phyloP scores from a whole-genome alignment of 1,140 invertebrate species.

The Pseudachorutes palmiensis region DNA sequence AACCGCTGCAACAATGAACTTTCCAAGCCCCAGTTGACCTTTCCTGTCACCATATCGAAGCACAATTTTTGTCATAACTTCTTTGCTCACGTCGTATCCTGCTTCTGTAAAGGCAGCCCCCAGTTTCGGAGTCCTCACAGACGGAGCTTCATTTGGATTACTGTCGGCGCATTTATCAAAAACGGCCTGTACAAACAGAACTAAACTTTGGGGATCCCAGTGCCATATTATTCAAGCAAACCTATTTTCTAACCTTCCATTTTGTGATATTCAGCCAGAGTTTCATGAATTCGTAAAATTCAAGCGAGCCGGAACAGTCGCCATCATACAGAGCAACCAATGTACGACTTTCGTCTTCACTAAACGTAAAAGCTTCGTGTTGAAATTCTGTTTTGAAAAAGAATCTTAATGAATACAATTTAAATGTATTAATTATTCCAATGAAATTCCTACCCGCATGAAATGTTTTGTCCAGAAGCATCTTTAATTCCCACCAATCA shows the following conservation, averaged over 20 bases:
- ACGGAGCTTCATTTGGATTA: constrained; percentile 58
- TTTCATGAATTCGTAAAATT: constrained; percentile 12
- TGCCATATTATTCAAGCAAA: neutral
- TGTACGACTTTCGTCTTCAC: constrained; percentile 7
- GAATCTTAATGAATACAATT: constrained; percentile 37
- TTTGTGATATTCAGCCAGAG: constrained; percentile 1
- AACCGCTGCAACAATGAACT: constrained; percentile 86
- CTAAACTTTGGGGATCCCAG: neutral
- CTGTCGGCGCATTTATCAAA: constrained; percentile 66
- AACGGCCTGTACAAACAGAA: constrained; percentile 55
- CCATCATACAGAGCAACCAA: constrained; percentile 7
- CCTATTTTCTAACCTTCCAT: constrained; percentile 6
- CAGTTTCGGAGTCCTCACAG: constrained; percentile 72
- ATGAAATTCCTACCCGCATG: constrained; percentile 47
- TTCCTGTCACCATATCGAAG: constrained; percentile 79
- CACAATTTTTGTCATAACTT: constrained; percentile 74
- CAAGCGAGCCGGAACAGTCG: constrained; percentile 3
- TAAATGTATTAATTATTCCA: constrained; percentile 49
- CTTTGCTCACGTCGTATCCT: constrained; percentile 81
- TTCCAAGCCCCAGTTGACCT: constrained; percentile 78
- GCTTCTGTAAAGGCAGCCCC: constrained; percentile 74
- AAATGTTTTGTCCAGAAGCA: constrained; percentile 50
- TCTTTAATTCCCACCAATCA: constrained; percentile 50
- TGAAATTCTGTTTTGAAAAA: neutral
- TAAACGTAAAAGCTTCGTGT: constrained; percentile 10